Evolutionary conservation across 2,888 invertebrate genomes (phyloP).

Genomic region (Andrena chrysosceles): DNA sequence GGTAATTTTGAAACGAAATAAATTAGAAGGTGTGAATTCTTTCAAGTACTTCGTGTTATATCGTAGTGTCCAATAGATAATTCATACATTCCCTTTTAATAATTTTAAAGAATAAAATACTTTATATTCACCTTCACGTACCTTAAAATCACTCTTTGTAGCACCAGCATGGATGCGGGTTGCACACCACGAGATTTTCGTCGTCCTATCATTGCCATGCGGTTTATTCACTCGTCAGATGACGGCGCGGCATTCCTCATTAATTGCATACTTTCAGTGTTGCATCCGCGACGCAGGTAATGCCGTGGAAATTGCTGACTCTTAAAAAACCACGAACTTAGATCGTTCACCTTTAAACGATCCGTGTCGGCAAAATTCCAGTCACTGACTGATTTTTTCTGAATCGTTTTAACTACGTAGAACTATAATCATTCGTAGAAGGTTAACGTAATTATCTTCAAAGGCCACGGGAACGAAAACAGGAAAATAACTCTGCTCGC

Average conservation of each 20-base stretch:
- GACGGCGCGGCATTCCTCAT: conserved; percentile 10
- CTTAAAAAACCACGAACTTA: conserved; percentile 22
- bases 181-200: neutral
- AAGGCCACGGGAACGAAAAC: too few relatives aligned
- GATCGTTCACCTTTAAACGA: conserved; percentile 52
- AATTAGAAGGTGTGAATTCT: too few relatives aligned
- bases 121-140: too few relatives aligned
- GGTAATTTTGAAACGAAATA: too few relatives aligned
- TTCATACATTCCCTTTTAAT: too few relatives aligned
- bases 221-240: neutral
- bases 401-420: neutral
- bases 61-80: too few relatives aligned
- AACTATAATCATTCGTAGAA: neutral
- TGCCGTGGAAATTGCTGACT: conserved; percentile 15
- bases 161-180: neutral
- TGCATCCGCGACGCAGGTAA: conserved; percentile 19
- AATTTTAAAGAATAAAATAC: too few relatives aligned
- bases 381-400: neutral
- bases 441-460: too few relatives aligned
- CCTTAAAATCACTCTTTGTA: too few relatives aligned
- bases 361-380: conserved; percentile 29
- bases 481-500: too few relatives aligned
- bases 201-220: neutral
- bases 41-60: too few relatives aligned
- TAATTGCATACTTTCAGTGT: conserved; percentile 13